phyloP scores from a whole-genome alignment of 1,140 invertebrate genomes.

The Eubasilissa regina region DNA sequence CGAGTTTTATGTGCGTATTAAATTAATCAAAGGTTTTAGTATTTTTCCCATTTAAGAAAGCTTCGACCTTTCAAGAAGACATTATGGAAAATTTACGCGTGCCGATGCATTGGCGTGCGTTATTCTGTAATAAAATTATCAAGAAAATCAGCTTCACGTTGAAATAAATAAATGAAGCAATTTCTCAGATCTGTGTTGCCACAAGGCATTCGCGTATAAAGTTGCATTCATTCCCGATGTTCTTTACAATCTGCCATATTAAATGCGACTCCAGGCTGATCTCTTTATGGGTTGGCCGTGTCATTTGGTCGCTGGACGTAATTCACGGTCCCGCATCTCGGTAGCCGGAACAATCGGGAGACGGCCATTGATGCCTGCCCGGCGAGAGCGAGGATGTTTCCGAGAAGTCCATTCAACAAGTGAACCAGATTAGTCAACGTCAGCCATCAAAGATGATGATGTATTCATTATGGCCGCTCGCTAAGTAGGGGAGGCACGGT shows the following conservation, averaged over 20 bases:
- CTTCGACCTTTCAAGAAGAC: too few relatives aligned
- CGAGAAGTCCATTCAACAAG: slow-evolving; percentile 36
- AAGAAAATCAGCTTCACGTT: not conserved
- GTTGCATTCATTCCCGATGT: slow-evolving; percentile 4
- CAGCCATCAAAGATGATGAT: slow-evolving; percentile 52
- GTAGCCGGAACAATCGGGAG: slow-evolving; percentile 31
- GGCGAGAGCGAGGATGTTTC: not conserved
- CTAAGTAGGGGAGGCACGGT: slow-evolving; percentile 45
- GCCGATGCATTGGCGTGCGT: not conserved
- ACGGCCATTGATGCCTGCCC: slow-evolving; percentile 13
- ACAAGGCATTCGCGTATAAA: slow-evolving; percentile 12
- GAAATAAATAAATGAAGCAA: slow-evolving; percentile 31
- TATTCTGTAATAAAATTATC: not conserved
- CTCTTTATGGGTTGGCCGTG: slow-evolving; percentile 13
- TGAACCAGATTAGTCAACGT: slow-evolving; percentile 60
- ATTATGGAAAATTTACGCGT: too few relatives aligned
- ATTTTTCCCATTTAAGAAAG: too few relatives aligned
- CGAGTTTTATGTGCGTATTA: too few relatives aligned
- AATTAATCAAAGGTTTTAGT: too few relatives aligned
- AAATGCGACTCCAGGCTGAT: slow-evolving; percentile 8
- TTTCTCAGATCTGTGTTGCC: slow-evolving; percentile 6
- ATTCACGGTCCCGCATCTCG: slow-evolving; percentile 14
- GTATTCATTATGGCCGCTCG: slow-evolving; percentile 52
- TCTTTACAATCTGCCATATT: slow-evolving; percentile 3
- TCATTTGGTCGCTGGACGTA: slow-evolving; percentile 12